A percentile compares a stretch with the other conserved stretches of the same genome.
phyloP scores from a whole-genome alignment of 2,113 vertebrate species.

The Terrapene triunguis region DNA sequence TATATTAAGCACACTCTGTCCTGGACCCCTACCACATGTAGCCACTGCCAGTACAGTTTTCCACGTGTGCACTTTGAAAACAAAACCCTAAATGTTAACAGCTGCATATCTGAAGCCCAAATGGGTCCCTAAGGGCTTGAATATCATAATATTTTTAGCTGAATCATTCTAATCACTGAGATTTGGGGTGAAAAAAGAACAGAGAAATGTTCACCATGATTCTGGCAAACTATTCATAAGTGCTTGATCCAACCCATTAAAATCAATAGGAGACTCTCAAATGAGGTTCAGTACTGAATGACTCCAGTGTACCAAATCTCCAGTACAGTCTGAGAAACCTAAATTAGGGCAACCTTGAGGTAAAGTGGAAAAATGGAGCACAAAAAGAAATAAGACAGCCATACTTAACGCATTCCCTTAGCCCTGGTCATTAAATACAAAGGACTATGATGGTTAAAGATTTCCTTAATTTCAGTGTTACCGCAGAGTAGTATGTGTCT shows the following conservation, averaged over 20 bases:
- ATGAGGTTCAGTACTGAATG: not conserved
- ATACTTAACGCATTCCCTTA: not conserved
- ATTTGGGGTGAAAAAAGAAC: not conserved
- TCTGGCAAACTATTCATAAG: not conserved
- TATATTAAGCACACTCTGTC: too few relatives aligned
- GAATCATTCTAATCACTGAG: not conserved
- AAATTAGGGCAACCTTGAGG: not conserved
- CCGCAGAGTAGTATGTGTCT: not conserved
- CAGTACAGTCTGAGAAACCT: not conserved
- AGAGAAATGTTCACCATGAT: conserved; percentile 5
- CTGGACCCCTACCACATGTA: not conserved
- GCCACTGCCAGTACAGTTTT: not conserved
- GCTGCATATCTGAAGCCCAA: not conserved
- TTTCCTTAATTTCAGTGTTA: not conserved
- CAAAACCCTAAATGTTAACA: not conserved
- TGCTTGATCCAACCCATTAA: not conserved
- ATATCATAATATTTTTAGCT: not conserved
- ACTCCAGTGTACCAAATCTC: not conserved
- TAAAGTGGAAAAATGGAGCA: not conserved
- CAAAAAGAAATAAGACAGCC: not conserved
- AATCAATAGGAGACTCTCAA: not conserved
- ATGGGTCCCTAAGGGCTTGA: not conserved
- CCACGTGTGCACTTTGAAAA: not conserved
- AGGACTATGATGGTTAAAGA: not conserved
- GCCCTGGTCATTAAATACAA: not conserved